Conservation (phyloP, 2,113 vertebrate species). For the Gnathonemus echidnorhynchus region DNA sequence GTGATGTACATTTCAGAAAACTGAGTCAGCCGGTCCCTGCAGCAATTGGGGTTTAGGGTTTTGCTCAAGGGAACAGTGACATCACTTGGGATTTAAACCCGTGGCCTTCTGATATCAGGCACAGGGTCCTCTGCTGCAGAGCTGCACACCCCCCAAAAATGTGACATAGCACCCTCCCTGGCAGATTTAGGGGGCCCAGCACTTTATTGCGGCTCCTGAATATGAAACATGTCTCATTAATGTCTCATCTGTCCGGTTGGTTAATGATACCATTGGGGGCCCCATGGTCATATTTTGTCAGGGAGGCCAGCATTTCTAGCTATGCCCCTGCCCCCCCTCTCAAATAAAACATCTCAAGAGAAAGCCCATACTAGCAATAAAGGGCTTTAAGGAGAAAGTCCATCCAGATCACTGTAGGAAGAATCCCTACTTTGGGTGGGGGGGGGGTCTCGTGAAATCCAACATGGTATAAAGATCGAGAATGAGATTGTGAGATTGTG, state of each 20-base stretch:
- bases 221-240: neutral
- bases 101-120: neutral
- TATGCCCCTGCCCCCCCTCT: neutral
- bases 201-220: neutral
- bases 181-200: neutral
- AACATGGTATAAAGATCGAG: neutral
- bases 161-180: neutral
- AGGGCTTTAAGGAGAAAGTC: neutral
- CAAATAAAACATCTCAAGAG: neutral
- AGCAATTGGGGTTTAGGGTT: neutral
- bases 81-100: neutral
- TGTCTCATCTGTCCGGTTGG: neutral
- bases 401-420: neutral
- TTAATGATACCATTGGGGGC: neutral
- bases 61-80: neutral
- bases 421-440: neutral
- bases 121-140: neutral
- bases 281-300: neutral
- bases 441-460: neutral
- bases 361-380: neutral
- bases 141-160: neutral
- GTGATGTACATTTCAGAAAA: neutral
- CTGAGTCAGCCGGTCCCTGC: neutral
- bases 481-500: neutral
- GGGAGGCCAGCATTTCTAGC: neutral